These are phyloP conservation scores for Drosophila persimilis DNA, from an alignment of 1,140 invertebrate genomes.

Conservation along the genomic window DNA sequence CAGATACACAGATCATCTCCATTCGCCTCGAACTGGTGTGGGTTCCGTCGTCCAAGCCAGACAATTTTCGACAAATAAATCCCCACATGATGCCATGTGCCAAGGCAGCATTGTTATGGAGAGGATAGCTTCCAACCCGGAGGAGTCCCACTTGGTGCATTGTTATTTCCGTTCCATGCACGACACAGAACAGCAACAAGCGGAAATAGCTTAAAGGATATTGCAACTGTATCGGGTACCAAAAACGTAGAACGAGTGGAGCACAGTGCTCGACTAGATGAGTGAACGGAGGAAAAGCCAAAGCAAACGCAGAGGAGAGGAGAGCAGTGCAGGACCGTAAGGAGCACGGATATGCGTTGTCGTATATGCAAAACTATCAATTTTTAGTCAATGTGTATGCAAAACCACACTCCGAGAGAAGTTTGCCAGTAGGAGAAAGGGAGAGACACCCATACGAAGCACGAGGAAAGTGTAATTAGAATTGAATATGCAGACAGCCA, in stretches of 20 bases:
- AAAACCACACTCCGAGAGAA: constrained; percentile 34
- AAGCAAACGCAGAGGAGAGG: constrained; percentile 10
- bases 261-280: too few relatives aligned
- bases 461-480: constrained; percentile 45
- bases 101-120: background rate
- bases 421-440: constrained; percentile 12
- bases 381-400: constrained; percentile 37
- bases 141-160: constrained; percentile 47
- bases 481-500: constrained; percentile 41
- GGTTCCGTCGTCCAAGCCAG: constrained; percentile 1
- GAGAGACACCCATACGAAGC: background rate
- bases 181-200: constrained; percentile 61
- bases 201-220: constrained; percentile 78
- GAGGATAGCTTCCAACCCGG: background rate
- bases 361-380: constrained; percentile 46
- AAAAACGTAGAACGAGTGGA: constrained; percentile 22
- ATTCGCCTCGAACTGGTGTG: constrained; percentile 24
- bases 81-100: constrained; percentile 29
- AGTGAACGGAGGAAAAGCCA: too few relatives aligned
- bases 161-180: constrained; percentile 66
- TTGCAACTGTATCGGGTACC: constrained; percentile 61
- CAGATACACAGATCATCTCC: constrained; percentile 22
- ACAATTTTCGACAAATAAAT: constrained; percentile 46
- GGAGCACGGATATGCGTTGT: constrained; percentile 20
- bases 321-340: background rate